These are phyloP conservation scores for Uropetala carovei DNA, from an alignment of 2,888 invertebrate genomes.

Conservation along the genomic window DNA sequence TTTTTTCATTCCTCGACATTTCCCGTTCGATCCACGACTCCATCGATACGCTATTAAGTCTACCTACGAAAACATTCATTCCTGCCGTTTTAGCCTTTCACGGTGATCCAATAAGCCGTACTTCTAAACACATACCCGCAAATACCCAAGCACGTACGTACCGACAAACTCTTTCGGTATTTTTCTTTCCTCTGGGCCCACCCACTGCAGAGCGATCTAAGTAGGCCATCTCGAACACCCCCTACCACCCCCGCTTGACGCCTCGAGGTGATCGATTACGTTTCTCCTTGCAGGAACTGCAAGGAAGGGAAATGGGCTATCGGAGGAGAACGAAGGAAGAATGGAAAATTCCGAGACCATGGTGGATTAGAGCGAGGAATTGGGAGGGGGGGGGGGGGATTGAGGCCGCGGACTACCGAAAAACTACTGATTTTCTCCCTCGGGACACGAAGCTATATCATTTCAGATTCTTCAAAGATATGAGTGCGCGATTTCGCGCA, in stretches of 20 bases:
- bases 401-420: neutral
- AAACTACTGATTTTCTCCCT: too few species aligned
- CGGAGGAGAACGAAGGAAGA: neutral
- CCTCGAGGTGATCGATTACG: neutral
- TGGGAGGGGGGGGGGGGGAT: neutral
- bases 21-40: too few species aligned
- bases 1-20: neutral
- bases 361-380: neutral
- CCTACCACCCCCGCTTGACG: neutral
- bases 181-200: neutral
- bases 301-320: neutral
- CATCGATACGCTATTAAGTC: too few species aligned
- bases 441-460: too few species aligned
- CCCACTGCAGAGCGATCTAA: neutral
- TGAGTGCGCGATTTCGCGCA: too few species aligned
- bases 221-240: slow-evolving; percentile 18
- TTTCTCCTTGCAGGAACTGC: neutral
- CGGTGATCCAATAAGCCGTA: neutral
- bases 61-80: neutral
- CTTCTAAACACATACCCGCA: neutral
- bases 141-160: neutral
- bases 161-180: neutral
- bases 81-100: neutral
- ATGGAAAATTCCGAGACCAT: neutral
- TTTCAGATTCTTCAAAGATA: too few species aligned